Percentiles rank a stretch among this genome's conserved stretches.
phyloP scores from a whole-genome alignment of 2,797 vertebrate species.

The Sebastes taczanowskii region DNA sequence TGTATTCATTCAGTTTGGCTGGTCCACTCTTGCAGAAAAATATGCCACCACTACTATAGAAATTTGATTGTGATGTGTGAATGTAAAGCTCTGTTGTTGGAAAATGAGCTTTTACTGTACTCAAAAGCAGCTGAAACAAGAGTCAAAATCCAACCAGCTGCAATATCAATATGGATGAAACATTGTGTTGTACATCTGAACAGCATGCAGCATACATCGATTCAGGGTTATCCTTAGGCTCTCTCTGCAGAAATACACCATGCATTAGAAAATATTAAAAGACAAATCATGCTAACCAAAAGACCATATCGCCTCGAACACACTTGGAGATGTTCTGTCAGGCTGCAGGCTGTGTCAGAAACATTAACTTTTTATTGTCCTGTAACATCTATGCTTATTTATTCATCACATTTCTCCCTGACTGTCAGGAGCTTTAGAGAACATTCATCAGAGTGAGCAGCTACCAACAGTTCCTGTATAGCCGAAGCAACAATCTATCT shows the following conservation, averaged over 20 bases:
- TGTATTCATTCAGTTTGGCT: conserved; percentile 23
- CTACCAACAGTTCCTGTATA: conserved; percentile 6
- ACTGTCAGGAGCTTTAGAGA: conserved; percentile 25
- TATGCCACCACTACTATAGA: neutral
- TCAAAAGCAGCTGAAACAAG: neutral
- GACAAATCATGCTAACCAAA: conserved; percentile 24
- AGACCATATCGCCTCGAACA: neutral
- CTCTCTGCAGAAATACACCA: conserved; percentile 24
- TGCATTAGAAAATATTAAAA: conserved; percentile 24
- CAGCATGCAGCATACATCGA: neutral
- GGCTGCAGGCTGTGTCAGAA: conserved; percentile 29
- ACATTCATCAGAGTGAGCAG: conserved; percentile 32
- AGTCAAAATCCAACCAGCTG: neutral
- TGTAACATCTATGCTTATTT: conserved; percentile 35
- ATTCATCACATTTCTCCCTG: conserved; percentile 37
- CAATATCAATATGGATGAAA: neutral
- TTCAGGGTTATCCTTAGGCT: conserved; percentile 11
- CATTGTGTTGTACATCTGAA: neutral
- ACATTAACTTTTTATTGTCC: conserved; percentile 45
- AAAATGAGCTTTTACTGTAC: conserved; percentile 8
- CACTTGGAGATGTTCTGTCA: conserved; percentile 5
- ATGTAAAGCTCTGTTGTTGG: neutral
- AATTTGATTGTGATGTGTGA: conserved; percentile 12
- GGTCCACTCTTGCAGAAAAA: conserved; percentile 7
- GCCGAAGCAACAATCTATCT: neutral